Base-by-base conservation (phyloP, 2,888 invertebrate species). In the Diaprepes abbreviatus region DNA sequence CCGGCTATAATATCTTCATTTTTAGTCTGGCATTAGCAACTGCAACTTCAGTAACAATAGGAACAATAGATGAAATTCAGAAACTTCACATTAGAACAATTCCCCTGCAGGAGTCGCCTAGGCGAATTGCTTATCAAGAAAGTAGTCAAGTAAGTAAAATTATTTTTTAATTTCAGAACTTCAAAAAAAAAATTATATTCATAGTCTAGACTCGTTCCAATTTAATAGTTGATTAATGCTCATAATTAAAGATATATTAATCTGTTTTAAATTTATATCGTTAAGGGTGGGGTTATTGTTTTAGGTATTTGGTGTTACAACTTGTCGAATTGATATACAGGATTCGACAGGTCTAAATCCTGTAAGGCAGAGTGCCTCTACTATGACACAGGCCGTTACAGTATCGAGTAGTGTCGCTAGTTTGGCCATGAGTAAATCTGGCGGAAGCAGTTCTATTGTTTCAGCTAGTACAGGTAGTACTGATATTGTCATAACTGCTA, bases 31-130 rank as follows among this genome's bases (percentile, higher is more conserved):
- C 96, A 5, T 84, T 97, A 73, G 94, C 95, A 0, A 96, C 95
- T 16, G 94, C 95, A 80, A 93, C 90, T 75, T 92, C 93, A 2
- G 91, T 97, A 1, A 94, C 97, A 0, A 95, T 99, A 81, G 98
- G 98, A 70, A 97, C 97, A 0, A 98, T 98, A 77, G 98, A 98
- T 84, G 98, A 98, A 85, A 98, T 98, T 74, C 98, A 98, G 84
- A 98, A 98, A 82, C 85, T 98, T 14, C 98, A 98, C 84, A 98
- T 98, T 76, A 87, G 98, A 64, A 97, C 97, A 0, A 96, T 99
- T 16, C 95, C 96, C 0, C 86, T 99, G 0, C 95, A 95, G 0
- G 99, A 99, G 86, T 95, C 96, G 0, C 97, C 98, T 0, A 87
- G 96, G 59, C 87, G 98, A 68, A 97, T 99, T 79, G 94, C 97